phyloP scores from a whole-genome alignment of 2,888 invertebrate species.

The Heterodera filipjevi region DNA sequence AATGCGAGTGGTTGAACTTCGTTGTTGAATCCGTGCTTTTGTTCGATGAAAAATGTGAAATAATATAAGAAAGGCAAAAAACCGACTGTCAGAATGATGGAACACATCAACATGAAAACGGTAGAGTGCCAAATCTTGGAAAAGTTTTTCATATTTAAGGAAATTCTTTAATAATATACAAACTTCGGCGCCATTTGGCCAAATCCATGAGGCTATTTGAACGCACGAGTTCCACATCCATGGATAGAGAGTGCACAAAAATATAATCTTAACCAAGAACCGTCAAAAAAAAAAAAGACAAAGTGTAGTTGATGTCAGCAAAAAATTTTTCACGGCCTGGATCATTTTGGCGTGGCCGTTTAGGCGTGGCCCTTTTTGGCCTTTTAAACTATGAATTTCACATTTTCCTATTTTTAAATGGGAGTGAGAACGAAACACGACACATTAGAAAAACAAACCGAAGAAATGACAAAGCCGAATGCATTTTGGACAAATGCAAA shows the following conservation, averaged over 20 bases:
- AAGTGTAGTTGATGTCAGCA: slow-evolving; percentile 77
- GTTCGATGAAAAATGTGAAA: slow-evolving; percentile 61
- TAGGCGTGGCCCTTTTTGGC: too few species aligned
- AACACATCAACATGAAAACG: slow-evolving; percentile 78
- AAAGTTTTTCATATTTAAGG: neutral
- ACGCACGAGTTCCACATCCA: too few species aligned
- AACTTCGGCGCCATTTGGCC: slow-evolving; percentile 34
- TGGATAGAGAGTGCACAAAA: too few species aligned
- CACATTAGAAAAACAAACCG: too few species aligned
- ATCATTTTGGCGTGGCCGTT: too few species aligned
- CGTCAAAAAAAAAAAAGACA: slow-evolving; percentile 71
- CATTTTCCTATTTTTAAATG: too few species aligned
- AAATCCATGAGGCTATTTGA: too few species aligned
- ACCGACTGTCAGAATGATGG: slow-evolving; percentile 63
- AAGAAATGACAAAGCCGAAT: too few species aligned
- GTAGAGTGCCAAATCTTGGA: slow-evolving; percentile 73
- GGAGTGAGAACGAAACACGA: too few species aligned
- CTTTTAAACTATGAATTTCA: slow-evolving; percentile 78
- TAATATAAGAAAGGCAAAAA: slow-evolving; percentile 72
- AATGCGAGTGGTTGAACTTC: too few species aligned
- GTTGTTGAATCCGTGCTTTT: too few species aligned
- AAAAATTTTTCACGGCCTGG: slow-evolving; percentile 82
- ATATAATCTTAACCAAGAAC: slow-evolving; percentile 50
- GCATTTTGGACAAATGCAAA: too few species aligned
- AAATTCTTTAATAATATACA: neutral